phyloP scores from a whole-genome alignment of 2,113 vertebrate genomes.

The Rhynchopsitta pachyrhyncha region DNA sequence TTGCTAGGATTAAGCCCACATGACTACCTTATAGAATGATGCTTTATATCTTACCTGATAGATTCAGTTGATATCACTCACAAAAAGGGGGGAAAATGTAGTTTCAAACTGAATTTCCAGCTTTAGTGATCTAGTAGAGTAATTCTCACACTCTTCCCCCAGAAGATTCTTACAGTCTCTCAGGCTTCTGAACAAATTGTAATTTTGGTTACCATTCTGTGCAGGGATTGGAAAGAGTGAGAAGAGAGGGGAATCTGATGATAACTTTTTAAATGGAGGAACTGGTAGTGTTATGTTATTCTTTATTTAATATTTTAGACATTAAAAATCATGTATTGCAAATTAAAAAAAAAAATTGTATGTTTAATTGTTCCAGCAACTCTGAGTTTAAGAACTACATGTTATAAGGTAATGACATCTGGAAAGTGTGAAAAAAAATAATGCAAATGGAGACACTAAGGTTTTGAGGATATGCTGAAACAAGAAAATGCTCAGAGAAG shows the following conservation, averaged over 20 bases:
- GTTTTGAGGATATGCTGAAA: not conserved
- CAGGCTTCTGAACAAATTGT: conserved; percentile 11
- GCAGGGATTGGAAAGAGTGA: not conserved
- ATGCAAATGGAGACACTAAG: not conserved
- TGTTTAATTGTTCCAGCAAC: not conserved
- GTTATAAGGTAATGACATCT: not conserved
- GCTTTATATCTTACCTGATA: conserved; percentile 53
- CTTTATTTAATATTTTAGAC: not conserved
- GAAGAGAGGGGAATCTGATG: not conserved
- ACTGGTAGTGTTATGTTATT: not conserved
- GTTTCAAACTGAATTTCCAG: conserved; percentile 33
- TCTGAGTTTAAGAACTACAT: not conserved
- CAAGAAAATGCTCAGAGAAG: not conserved
- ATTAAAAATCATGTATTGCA: not conserved
- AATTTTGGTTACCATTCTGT: not conserved
- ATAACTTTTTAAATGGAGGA: not conserved
- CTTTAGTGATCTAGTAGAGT: conserved; percentile 29
- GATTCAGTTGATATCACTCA: conserved; percentile 36
- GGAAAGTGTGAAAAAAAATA: not conserved
- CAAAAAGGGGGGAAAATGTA: not conserved
- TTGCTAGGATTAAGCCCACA: conserved; percentile 65
- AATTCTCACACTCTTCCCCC: not conserved
- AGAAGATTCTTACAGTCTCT: conserved; percentile 3
- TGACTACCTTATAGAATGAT: conserved; percentile 58
- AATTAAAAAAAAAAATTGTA: not conserved